Evolutionary conservation across 2,888 invertebrate species (phyloP).

Genomic region (Azorinus chamasolen): DNA sequence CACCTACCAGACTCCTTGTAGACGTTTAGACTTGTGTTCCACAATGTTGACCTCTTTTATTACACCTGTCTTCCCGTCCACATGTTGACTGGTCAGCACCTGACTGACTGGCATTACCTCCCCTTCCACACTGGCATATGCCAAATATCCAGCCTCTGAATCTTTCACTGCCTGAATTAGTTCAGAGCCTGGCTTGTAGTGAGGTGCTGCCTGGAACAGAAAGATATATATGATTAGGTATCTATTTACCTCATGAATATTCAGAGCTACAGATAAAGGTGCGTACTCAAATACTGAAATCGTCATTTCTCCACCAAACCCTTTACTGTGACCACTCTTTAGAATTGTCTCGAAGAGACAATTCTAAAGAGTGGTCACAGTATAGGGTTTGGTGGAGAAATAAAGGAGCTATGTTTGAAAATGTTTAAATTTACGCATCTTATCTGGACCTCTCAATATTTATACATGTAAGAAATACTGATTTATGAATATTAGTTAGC

Average conservation of each 20-base stretch:
- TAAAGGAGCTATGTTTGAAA: no score
- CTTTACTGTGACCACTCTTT: no score
- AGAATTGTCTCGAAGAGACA: no score
- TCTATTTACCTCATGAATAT: no score
- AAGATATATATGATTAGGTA: background rate
- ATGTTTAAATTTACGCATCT: no score
- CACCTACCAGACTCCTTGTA: conserved; percentile 77
- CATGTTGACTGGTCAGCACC: conserved; percentile 63
- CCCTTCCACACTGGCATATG: conserved; percentile 77
- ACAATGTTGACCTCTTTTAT: conserved; percentile 62
- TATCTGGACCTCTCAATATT: no score
- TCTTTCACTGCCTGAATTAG: conserved; percentile 1
- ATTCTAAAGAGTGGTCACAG: no score
- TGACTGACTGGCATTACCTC: conserved; percentile 63
- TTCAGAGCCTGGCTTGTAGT: conserved; percentile 7
- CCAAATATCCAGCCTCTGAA: conserved; percentile 35
- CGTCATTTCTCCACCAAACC: no score
- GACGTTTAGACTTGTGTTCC: conserved; percentile 76
- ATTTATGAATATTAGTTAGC: no score
- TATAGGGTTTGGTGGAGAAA: no score
- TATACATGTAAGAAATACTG: no score
- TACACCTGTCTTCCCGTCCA: conserved; percentile 66
- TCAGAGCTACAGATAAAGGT: no score
- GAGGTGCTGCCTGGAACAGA: conserved; percentile 16
- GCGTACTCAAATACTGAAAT: conserved; percentile 1